Base-by-base conservation (phyloP, 2,888 invertebrate genomes). In the Tupiocoris notatus region DNA sequence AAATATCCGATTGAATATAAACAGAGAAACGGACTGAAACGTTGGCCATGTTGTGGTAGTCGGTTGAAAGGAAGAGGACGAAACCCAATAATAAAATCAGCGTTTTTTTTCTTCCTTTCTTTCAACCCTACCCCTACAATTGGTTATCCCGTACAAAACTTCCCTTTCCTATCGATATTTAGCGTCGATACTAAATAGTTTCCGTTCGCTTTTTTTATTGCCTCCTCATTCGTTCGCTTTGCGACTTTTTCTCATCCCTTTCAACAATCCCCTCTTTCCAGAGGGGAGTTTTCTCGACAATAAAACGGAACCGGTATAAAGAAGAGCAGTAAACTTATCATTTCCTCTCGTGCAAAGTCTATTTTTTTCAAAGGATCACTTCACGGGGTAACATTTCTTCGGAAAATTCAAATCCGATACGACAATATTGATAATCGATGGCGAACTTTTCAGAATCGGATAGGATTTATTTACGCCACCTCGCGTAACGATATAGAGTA, bases 1-100 rank as follows among this genome's bases (percentile, higher is more conserved):
- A 67, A 67, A 67, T 67, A 67, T 67, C 67, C 67, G 67, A 67
- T 67, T 56, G 67, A 67, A 67, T 67, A 67, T 67, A 67, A 67
- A 67, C 67, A 39, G 59, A 39, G 39, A 39, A 39, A 7, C 39
- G n/a, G n/a, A n/a, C 39, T 39, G 12, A 12, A 39, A 39, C 39
- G 3, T 12, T 12, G 39, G 39, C n/a, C n/a, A n/a, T n/a, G n/a
- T n/a, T n/a, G n/a, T n/a, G n/a, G 39, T 3, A 12, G 3, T 39
- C 39, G 39, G 39, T 3, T 12, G 39, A 39, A 12, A 39, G 39
- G 39, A 39, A 39, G 39, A n/a, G 39, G 39, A 3, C 39, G 12
- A 39, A 39, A 39, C 39, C 39, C 3, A 39, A 12, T 39, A 39
- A 39, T 39, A 39, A 39, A 39, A 39, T 39, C 39, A 7, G 3